A percentile compares a stretch with the other conserved stretches of the same genome.
Evolutionary conservation across 2,113 vertebrate genomes (phyloP).

Genomic region (Cranoglanis bouderius): DNA sequence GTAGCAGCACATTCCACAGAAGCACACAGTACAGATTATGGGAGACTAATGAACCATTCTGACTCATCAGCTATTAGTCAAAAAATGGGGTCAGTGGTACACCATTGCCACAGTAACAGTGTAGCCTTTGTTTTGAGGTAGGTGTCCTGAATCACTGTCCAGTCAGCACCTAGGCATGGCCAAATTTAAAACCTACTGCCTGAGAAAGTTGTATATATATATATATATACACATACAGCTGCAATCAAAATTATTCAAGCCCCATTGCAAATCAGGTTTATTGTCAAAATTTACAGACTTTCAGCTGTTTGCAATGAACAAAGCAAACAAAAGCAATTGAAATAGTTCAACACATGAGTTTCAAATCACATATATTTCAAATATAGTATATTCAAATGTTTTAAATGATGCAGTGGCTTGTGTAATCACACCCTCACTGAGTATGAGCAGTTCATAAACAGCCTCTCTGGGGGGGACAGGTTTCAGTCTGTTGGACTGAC

Average conservation of each 20-base stretch:
- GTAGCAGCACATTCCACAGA: not conserved
- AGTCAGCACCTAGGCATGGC: slow-evolving; percentile 39
- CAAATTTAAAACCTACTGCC: not conserved
- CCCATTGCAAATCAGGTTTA: too few relatives aligned
- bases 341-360: too few relatives aligned
- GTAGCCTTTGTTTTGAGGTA: slow-evolving; percentile 52
- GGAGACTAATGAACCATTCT: not conserved
- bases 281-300: too few relatives aligned
- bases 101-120: slow-evolving; percentile 56
- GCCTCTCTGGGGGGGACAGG: slow-evolving; percentile 12
- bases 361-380: not conserved
- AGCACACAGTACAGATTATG: not conserved
- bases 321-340: too few relatives aligned
- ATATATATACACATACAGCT: too few relatives aligned
- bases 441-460: slow-evolving; percentile 3
- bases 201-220: not conserved
- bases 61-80: not conserved
- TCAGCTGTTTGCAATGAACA: too few relatives aligned
- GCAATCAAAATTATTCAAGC: too few relatives aligned
- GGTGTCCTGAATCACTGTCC: slow-evolving; percentile 35
- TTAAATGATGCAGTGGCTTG: slow-evolving; percentile 12
- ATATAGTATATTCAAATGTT: not conserved
- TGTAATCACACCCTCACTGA: not conserved
- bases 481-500: slow-evolving; percentile 7
- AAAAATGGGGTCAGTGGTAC: not conserved